Base-by-base conservation (phyloP, 2,113 vertebrate species). In the Passer domesticus region DNA sequence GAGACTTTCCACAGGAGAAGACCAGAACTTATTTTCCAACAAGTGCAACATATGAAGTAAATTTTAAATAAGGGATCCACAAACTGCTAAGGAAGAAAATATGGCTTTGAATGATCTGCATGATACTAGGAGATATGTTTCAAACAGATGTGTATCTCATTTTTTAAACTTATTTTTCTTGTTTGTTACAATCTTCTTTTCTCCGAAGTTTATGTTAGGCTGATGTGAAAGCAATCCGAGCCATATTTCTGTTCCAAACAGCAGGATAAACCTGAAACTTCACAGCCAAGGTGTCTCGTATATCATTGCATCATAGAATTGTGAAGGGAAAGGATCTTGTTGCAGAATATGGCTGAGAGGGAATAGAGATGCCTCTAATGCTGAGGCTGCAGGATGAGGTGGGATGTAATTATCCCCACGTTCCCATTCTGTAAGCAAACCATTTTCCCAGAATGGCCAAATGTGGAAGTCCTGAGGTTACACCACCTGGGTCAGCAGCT, bases 21-120 rank as follows among this genome's bases (percentile, higher is more conserved):
- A 95, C 72, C 75, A 95, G 78, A 96, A 87, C 47, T 93, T 94
- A 53, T 91, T 96, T 97, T 96, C 83, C 85, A 95, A 49, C n/a
- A 85, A 59, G 44, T 6, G 31, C 53, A 91, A 68, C 53, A 95
- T 73, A 89, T 72, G 33, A 95, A 90, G 31, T 78, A 87, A 59
- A 92, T 81, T 96, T 53, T 79, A 93, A 90, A 73, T 64, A 91
- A 95, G 72, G 30, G 17, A 95, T 83, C 77, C 53, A 82, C 25
- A 83, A 83, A 91, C 43, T 63, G 5, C 46, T 60, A 41, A 70
- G 21, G 69, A 56, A 50, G 52, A 70, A 94, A 80, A 90, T 53
- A 64, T 0, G 6, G 10, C 55, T 79, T 56, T 60, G 47, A 25
- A 72, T n/a, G 49, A 53, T 77, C 72, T 87, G 63, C 17, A 49